Evolutionary conservation across 1,140 invertebrate species (phyloP).

Genomic region (Drosophila sechellia): DNA sequence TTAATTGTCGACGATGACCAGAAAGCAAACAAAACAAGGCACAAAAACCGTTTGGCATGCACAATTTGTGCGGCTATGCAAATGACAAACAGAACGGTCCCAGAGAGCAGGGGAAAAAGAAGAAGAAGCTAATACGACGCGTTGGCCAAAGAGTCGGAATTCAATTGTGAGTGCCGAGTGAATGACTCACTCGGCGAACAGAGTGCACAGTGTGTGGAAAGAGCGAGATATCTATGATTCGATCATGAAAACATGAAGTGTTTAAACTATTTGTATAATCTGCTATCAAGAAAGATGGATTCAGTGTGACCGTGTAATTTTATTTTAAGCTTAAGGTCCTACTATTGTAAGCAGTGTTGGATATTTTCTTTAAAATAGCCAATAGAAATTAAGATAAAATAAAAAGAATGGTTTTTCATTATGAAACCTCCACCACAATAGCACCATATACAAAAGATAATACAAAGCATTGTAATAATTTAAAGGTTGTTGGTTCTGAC

Average conservation of each 20-base stretch:
- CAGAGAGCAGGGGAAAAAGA: conserved; percentile 11
- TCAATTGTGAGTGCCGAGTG: conserved; percentile 41
- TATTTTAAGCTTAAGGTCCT: neutral
- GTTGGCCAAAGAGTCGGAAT: conserved; percentile 57
- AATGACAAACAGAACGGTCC: conserved; percentile 50
- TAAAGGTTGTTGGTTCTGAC: neutral
- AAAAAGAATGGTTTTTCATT: too few species aligned
- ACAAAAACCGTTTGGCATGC: conserved; percentile 60
- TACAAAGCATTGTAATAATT: neutral
- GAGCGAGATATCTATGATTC: conserved; percentile 3
- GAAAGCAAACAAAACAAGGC: conserved; percentile 29
- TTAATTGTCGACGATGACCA: conserved; percentile 69
- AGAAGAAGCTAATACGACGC: conserved; percentile 44
- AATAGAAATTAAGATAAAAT: too few species aligned
- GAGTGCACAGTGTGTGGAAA: conserved; percentile 44
- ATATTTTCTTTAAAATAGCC: neutral
- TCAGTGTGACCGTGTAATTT: neutral
- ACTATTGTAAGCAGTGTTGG: too few species aligned
- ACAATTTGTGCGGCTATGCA: conserved; percentile 62
- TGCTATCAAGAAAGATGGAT: too few species aligned
- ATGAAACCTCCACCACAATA: too few species aligned
- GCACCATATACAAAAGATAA: neutral
- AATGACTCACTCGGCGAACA: conserved; percentile 48
- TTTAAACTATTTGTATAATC: too few species aligned
- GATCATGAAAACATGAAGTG: neutral